Percentiles rank a stretch among this genome's conserved stretches.
Evolutionary conservation across 1,140 invertebrate species (phyloP).

Genomic region (Teleogryllus occipitalis): DNA sequence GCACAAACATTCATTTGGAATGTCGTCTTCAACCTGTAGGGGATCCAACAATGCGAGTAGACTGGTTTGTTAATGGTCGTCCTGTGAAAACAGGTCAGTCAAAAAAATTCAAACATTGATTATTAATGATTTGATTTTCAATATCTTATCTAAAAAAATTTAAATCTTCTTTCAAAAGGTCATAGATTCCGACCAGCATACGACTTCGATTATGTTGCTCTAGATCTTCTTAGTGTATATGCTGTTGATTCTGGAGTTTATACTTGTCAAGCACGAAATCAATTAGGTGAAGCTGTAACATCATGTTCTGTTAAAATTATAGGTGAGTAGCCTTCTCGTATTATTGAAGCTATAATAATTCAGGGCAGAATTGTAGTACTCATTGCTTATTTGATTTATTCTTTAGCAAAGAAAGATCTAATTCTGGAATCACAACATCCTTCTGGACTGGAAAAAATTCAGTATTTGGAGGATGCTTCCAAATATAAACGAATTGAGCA

Average conservation of each 20-base stretch:
- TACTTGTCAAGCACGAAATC: constrained; percentile 84
- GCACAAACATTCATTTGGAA: constrained; percentile 88
- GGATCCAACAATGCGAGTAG: constrained; percentile 89
- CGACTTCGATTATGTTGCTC: constrained; percentile 94
- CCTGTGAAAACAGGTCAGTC: constrained; percentile 58
- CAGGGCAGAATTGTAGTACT: not conserved
- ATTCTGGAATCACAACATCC: constrained; percentile 78
- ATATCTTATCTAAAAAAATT: not conserved
- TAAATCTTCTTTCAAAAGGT: constrained; percentile 40
- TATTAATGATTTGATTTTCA: not conserved
- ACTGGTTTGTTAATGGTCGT: constrained; percentile 94
- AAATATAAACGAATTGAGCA: constrained; percentile 73
- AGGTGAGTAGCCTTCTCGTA: constrained; percentile 31
- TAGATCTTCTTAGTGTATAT: constrained; percentile 92
- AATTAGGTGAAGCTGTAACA: constrained; percentile 88
- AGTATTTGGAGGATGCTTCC: constrained; percentile 80
- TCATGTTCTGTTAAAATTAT: constrained; percentile 80
- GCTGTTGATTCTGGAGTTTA: constrained; percentile 95
- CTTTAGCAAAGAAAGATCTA: constrained; percentile 70
- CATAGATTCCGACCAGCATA: constrained; percentile 92
- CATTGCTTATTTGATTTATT: not conserved
- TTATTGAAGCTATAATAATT: not conserved
- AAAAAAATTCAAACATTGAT: not conserved
- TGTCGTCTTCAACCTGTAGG: constrained; percentile 87
- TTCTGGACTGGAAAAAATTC: constrained; percentile 79